These are phyloP conservation scores for Oriolus oriolus DNA, from an alignment of 2,113 vertebrate genomes.

Conservation along the genomic window DNA sequence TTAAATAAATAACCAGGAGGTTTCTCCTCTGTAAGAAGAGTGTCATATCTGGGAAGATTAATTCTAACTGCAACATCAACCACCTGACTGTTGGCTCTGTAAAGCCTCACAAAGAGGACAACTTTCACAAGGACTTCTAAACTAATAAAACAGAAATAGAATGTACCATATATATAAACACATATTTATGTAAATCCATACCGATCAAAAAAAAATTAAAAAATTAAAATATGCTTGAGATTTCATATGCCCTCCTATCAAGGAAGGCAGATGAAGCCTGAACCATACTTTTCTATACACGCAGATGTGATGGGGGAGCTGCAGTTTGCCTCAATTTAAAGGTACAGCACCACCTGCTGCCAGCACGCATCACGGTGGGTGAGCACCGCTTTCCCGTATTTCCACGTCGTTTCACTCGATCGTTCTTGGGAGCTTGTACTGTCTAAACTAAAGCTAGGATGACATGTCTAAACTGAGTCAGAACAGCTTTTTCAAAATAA, in stretches of 20 bases:
- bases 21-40: neutral
- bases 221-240: neutral
- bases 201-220: neutral
- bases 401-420: rapidly evolving
- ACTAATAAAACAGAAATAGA: neutral
- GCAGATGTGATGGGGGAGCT: neutral
- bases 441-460: neutral
- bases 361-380: neutral
- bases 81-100: neutral
- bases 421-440: neutral
- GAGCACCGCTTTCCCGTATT: rapidly evolving
- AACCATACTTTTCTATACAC: neutral
- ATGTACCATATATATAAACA: neutral
- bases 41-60: neutral
- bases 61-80: neutral
- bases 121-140: neutral
- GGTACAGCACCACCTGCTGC: constrained; percentile 36
- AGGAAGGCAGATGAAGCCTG: neutral
- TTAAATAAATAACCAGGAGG: neutral
- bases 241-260: neutral
- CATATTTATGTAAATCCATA: neutral
- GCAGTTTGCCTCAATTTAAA: neutral
- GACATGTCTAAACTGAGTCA: neutral
- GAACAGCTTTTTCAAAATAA: neutral
- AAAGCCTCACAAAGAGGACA: neutral